Evolutionary conservation across 2,113 vertebrate species (phyloP).

Genomic region (Lepisosteus oculatus): DNA sequence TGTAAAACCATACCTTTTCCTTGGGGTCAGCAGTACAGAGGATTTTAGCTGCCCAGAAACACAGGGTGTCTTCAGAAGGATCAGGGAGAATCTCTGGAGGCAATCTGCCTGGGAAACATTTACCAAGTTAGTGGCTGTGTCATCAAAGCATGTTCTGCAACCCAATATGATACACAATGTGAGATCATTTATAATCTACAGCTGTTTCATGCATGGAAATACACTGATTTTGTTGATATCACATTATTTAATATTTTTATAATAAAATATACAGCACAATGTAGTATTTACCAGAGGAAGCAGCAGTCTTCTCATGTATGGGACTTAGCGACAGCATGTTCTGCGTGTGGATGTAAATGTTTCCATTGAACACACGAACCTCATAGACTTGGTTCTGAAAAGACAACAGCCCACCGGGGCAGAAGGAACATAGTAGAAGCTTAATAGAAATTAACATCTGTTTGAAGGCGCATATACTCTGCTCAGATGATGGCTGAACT

Average conservation of each 20-base stretch:
- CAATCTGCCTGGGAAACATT: constrained; percentile 21
- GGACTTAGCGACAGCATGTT: constrained; percentile 42
- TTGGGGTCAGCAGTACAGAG: constrained; percentile 52
- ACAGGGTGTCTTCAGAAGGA: constrained; percentile 43
- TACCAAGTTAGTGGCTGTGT: not conserved
- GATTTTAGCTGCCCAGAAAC: constrained; percentile 54
- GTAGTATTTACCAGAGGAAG: constrained; percentile 29
- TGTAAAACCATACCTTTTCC: constrained; percentile 45
- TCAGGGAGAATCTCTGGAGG: constrained; percentile 10
- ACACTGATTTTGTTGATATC: too few relatives aligned
- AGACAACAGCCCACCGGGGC: not conserved
- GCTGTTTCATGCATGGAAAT: too few relatives aligned
- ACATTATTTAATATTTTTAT: too few relatives aligned
- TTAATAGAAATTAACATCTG: too few relatives aligned
- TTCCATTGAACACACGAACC: constrained; percentile 44
- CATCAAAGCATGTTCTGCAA: not conserved
- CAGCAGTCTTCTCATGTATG: constrained; percentile 19
- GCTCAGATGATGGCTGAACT: too few relatives aligned
- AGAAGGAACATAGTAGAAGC: too few relatives aligned
- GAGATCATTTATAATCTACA: too few relatives aligned
- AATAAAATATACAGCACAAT: not conserved
- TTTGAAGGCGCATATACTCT: too few relatives aligned
- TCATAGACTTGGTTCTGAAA: constrained; percentile 55
- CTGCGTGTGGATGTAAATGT: constrained; percentile 52
- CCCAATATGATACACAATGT: too few relatives aligned